Base-by-base conservation (phyloP, 2,113 vertebrate species). In the Ptyas mucosa region DNA sequence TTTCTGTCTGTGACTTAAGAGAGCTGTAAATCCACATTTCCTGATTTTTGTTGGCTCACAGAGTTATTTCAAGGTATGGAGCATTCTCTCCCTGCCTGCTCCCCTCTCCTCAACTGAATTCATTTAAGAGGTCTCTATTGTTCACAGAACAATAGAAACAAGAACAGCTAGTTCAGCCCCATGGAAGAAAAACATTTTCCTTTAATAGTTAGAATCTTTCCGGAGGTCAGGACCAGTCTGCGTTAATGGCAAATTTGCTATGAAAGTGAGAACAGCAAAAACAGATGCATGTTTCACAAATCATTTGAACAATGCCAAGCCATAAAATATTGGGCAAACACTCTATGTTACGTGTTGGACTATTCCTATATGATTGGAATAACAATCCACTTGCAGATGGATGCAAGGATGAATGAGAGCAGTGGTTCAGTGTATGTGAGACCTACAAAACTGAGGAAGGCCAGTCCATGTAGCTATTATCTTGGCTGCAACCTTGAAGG, bases 151-250 rank as follows among this genome's bases (percentile, higher is more conserved):
- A 97, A 95, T 95, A 93, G 97, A 92, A 94, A 85, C 75, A 43
- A 92, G 93, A 94, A 96, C 97, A 96, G 95, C 91, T 29, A 97
- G 96, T 96, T 97, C 92, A 49, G 96, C 96, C 96, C 94, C 96
- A 97, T 94, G 96, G 96, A 96, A 96, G 96, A 96, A 93, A 96
- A 96, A 95, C 2, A 86, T 94, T 20, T 95, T 95, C 91, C 95
- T 95, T 94, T 94, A 94, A 96, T 96, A 93, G 96, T 93, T 95
- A 95, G 94, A 93, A 94, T 95, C 96, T 95, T 96, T 97, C 96
- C 95, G 94, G 96, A 97, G 96, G 96, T 96, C 96, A 96, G 95
- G 89, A 96, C 8, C 93, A 93, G 92, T 91, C 95, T 96, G 55
- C 1, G 0, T 95, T 92, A 89, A 95, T 96, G 94, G 92, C 88